phyloP scores from a whole-genome alignment of 2,113 vertebrate species.

The Sula dactylatra region DNA sequence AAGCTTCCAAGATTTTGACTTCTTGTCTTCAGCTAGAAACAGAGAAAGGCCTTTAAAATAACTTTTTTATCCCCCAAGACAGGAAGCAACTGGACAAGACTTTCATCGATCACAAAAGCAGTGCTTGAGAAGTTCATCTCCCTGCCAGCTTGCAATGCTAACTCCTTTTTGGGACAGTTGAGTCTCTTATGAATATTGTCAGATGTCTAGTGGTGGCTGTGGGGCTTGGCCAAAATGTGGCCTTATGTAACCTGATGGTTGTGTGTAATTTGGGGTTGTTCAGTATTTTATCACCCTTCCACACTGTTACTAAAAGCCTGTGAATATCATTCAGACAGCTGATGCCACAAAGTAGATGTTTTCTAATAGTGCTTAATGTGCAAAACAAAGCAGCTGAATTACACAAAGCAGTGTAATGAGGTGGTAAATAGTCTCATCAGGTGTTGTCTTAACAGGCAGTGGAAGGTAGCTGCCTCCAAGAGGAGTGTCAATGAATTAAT shows the following conservation, averaged over 20 bases:
- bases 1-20: not conserved
- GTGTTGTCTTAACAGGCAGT: not conserved
- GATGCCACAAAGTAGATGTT: not conserved
- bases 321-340: rapidly evolving
- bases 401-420: not conserved
- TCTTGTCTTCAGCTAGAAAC: not conserved
- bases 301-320: not conserved
- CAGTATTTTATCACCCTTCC: not conserved
- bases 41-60: not conserved
- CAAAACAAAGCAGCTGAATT: not conserved
- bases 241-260: not conserved
- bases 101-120: not conserved
- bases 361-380: not conserved
- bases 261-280: not conserved
- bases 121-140: not conserved
- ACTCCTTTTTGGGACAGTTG: not conserved
- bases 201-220: not conserved
- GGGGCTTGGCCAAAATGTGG: not conserved
- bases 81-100: not conserved
- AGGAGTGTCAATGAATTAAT: not conserved
- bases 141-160: not conserved
- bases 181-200: not conserved
- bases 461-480: not conserved
- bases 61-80: not conserved
- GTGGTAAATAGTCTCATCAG: not conserved